Evolutionary conservation across 1,140 invertebrate species (phyloP), one percentile per base, ranked within the genome.

Genomic region (Mylabris phalerata): DNA sequence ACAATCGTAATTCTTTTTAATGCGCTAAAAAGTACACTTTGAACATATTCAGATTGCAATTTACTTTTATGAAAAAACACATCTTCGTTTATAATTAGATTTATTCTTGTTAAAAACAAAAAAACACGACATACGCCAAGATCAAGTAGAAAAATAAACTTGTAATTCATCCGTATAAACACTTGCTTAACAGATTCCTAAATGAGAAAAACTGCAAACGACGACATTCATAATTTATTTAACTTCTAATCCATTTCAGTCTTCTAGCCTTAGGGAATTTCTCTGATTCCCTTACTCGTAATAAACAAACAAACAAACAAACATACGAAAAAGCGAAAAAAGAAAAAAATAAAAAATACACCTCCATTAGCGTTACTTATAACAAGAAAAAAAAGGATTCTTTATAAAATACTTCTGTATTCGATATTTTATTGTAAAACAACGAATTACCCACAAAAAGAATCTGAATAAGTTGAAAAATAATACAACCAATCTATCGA

Each of bases 151-250:
- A 19, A 26, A 52, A 54, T 46, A 54, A 54, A 54, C 42, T 27
- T 54, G 51, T 46, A 54, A 54, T 45, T 54, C 42, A n/a, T 44
- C 42, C 42, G 39, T 44, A 54, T 45, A 54, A 54, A 54, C 51
- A 10, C 19, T 27, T 27, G 40, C 51, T 54, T 52, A 32, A 46
- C 40, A 42, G 24, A 54, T 46, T 54, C 39, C 24, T 41, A 46
- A 45, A 54, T 41, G 32, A 54, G 42, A 54, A 46, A 24, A 43
- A 52, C 50, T 52, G 50, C 50, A 52, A 54, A 54, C 51, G 51
- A 54, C 51, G 42, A 45, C 51, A 32, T 46, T 54, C 51, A 54
- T 54, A 54, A 54, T 54, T 54, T 54, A 54, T 54, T 54, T 54
- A 54, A 45, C 42, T 54, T 54, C 51, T 54, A 54, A 54, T 54